These are phyloP conservation scores for Pionites leucogaster DNA, from an alignment of 2,113 vertebrate genomes.

Conservation along the genomic window DNA sequence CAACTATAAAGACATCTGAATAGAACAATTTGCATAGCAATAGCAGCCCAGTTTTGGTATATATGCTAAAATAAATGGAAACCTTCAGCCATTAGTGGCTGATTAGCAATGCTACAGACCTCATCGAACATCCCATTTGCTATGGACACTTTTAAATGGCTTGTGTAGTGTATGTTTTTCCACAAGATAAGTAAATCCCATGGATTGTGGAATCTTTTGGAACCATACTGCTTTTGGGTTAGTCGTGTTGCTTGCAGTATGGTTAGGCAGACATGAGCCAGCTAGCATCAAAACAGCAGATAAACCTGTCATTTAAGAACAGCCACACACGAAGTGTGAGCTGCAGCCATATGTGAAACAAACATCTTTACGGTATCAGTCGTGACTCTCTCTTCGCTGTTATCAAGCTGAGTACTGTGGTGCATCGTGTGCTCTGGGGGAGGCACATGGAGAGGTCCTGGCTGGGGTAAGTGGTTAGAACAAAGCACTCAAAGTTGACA, in stretches of 20 bases:
- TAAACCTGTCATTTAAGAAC: neutral
- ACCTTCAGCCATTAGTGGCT: neutral
- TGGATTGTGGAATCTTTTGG: neutral
- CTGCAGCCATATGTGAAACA: neutral
- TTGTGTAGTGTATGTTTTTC: neutral
- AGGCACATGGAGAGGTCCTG: neutral
- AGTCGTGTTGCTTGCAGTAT: neutral
- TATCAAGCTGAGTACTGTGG: neutral
- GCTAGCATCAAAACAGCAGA: neutral
- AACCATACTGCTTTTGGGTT: neutral
- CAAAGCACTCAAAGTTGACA: neutral
- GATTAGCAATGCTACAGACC: neutral
- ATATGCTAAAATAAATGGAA: neutral
- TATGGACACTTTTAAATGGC: neutral
- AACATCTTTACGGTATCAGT: neutral
- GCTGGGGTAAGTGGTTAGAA: neutral
- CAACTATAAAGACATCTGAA: neutral
- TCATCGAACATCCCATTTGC: neutral
- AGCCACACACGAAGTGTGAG: neutral
- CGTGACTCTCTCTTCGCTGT: neutral
- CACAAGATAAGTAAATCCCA: neutral
- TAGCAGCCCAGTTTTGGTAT: neutral
- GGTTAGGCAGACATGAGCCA: neutral
- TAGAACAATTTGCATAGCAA: constrained; percentile 35
- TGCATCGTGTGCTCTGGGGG: neutral